Conservation (phyloP, 2,888 invertebrate genomes). For the Schrankia costaestrigalis region DNA sequence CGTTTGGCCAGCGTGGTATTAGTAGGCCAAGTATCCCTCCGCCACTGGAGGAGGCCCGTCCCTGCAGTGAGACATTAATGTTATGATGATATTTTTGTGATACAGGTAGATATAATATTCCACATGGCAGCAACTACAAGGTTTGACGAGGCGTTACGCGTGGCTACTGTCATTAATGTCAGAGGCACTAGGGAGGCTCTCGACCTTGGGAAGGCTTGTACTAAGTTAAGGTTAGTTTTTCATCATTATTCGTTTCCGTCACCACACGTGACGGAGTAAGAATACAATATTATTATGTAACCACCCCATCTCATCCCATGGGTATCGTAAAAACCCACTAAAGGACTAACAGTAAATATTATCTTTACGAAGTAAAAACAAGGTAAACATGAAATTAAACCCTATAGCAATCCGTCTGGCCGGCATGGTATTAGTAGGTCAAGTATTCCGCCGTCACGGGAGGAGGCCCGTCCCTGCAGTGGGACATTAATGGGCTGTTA, state of each 20-base stretch:
- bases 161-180: constrained; percentile 47
- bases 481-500: too few relatives aligned
- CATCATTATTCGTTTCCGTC: not conserved
- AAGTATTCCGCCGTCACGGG: too few relatives aligned
- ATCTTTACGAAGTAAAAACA: too few relatives aligned
- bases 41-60: not conserved
- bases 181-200: constrained; percentile 8
- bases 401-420: too few relatives aligned
- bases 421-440: too few relatives aligned
- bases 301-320: too few relatives aligned
- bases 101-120: constrained; percentile 65
- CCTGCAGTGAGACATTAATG: not conserved
- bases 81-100: not conserved
- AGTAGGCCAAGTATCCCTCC: not conserved
- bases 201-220: constrained; percentile 1
- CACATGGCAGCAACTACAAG: constrained; percentile 75
- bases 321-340: too few relatives aligned
- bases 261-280: not conserved
- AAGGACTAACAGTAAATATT: too few relatives aligned
- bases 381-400: too few relatives aligned
- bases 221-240: constrained; percentile 31
- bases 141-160: constrained; percentile 67
- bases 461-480: too few relatives aligned
- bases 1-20: too few relatives aligned
- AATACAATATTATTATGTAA: too few relatives aligned